phyloP scores from a whole-genome alignment of 2,113 vertebrate genomes.

The Panthera uncia region DNA sequence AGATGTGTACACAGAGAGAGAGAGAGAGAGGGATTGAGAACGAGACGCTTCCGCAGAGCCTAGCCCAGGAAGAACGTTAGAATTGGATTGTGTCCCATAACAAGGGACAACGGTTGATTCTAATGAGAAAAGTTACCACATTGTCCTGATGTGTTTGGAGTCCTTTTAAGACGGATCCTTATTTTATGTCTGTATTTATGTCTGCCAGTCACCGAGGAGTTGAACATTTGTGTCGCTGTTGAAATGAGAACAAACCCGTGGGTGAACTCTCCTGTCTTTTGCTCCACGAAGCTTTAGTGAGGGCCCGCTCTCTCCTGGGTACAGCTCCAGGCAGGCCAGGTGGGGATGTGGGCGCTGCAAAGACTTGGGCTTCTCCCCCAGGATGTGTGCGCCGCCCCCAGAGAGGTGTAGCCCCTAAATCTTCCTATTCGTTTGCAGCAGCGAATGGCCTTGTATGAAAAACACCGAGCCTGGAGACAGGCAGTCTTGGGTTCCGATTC shows the following conservation, averaged over 20 bases:
- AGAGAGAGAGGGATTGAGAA: neutral
- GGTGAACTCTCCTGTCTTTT: neutral
- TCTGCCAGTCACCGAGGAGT: neutral
- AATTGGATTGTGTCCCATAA: neutral
- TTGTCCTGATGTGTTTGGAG: neutral
- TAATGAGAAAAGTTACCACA: constrained; percentile 33
- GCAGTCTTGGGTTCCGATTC: neutral
- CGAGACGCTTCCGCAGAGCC: neutral
- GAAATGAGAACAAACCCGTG: neutral
- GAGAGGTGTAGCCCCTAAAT: no score
- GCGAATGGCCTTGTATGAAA: neutral
- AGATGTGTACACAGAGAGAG: neutral
- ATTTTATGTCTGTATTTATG: constrained; percentile 1
- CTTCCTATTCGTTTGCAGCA: rapidly evolving
- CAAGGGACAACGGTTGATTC: neutral
- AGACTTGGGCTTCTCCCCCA: neutral
- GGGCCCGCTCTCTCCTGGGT: neutral
- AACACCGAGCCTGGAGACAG: neutral
- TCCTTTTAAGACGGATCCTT: neutral
- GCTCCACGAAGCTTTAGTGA: rapidly evolving
- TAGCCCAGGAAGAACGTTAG: neutral
- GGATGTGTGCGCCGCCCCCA: rapidly evolving
- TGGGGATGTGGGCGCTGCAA: neutral
- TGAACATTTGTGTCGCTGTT: neutral
- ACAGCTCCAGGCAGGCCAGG: neutral